Evolutionary conservation across 1,140 invertebrate genomes (phyloP), one percentile per base, ranked within the genome.

Genomic region (Drosophila pallidifrons): DNA sequence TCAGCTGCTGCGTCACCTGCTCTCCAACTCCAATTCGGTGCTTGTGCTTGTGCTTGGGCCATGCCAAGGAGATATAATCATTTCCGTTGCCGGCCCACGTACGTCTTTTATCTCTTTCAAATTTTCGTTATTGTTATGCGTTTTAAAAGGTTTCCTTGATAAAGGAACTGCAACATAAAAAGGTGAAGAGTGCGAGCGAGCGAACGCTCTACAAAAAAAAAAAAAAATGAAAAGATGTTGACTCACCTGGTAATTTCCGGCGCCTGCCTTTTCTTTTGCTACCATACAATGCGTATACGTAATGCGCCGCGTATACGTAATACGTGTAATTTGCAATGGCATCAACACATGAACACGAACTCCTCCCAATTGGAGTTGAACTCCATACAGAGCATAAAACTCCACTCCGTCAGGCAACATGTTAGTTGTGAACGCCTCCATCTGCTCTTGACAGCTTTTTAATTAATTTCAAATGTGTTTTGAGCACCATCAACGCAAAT

Each of bases 61-160:
- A 41, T 32, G 38, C 43, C 49, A 82, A 82, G 63, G 58, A 81
- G 83, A 89, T 89, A 88, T 88, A 88, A 88, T 88, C 85, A 89
- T 88, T 88, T 88, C 83, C 83, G 83, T 81, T 88, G 86, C 82
- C 83, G 80, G 85, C 73, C 77, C 85, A 88, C 83, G 83, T 89
- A 72, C 77, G 85, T 88, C 85, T 83, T 89, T 88, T 88, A 89
- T 88, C 80, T 88, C 85, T 83, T 88, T 88, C 77, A 89, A 88
- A 89, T 88, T 88, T 88, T 88, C 80, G 83, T 88, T 88, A 88
- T 88, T 88, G 83, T 88, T 88, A 88, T 88, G 74, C 83, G 83
- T 72, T 88, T 88, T 79, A 83, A 88, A 88, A 88, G 83, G 83
- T 88, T 88, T 79, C 81, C 83, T 72, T 77, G 85, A 83, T 89